Conservation (phyloP, 2,888 invertebrate species). For the Bhutanitis thaidina region DNA sequence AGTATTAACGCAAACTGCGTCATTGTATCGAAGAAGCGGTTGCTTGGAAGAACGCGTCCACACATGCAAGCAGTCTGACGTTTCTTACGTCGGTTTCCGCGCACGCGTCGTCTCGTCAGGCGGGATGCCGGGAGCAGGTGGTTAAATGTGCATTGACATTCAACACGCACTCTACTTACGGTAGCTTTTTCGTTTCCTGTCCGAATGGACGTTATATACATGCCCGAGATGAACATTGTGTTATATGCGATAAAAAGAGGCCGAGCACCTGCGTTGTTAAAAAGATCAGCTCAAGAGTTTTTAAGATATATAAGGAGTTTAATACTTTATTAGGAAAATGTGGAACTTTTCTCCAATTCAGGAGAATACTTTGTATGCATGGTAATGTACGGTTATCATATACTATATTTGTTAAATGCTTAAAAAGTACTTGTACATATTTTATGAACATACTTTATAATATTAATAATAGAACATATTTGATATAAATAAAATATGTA, state of each 20-base stretch:
- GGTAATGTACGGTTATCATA: too few species aligned
- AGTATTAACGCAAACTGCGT: not conserved
- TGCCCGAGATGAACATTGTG: slow-evolving; percentile 27
- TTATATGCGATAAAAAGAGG: slow-evolving; percentile 19
- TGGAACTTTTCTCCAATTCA: too few species aligned
- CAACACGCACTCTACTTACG: slow-evolving; percentile 35
- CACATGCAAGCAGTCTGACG: slow-evolving; percentile 3
- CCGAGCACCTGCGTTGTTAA: slow-evolving; percentile 8
- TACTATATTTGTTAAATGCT: too few species aligned
- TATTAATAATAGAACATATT: too few species aligned
- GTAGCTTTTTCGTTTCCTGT: slow-evolving; percentile 35
- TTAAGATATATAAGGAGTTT: slow-evolving; percentile 1
- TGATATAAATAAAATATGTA: too few species aligned
- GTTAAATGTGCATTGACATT: slow-evolving; percentile 32
- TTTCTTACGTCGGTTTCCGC: slow-evolving; percentile 31
- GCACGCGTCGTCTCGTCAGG: slow-evolving; percentile 33
- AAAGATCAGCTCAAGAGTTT: slow-evolving; percentile 14
- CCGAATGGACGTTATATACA: slow-evolving; percentile 26
- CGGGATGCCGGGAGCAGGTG: slow-evolving; percentile 38
- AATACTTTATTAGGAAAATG: slow-evolving; percentile 2
- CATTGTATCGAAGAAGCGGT: not conserved
- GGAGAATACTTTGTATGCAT: too few species aligned
- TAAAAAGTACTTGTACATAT: too few species aligned
- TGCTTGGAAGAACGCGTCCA: not conserved
- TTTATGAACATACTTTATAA: too few species aligned